These are phyloP conservation scores for Corapipo altera DNA, from an alignment of 2,113 vertebrate species.

Conservation along the genomic window DNA sequence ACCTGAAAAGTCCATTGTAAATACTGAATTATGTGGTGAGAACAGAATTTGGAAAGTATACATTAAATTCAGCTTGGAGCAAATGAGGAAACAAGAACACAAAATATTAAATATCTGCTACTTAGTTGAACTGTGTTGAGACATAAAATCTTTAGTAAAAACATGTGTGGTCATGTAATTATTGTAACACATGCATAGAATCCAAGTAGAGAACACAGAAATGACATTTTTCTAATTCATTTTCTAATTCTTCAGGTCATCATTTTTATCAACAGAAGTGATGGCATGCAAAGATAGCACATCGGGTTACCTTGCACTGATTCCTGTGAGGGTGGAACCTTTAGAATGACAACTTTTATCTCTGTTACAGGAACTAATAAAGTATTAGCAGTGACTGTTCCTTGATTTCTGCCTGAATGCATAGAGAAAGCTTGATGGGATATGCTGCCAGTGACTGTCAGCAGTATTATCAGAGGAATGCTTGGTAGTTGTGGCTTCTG, in stretches of 20 bases:
- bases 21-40: neutral
- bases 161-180: neutral
- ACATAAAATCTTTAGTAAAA: neutral
- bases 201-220: neutral
- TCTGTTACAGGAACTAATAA: neutral
- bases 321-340: neutral
- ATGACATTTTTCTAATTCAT: neutral
- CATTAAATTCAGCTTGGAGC: neutral
- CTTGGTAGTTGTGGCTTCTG: neutral
- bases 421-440: neutral
- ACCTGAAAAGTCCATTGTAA: neutral
- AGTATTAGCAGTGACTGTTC: neutral
- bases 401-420: neutral
- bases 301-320: neutral
- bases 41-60: neutral
- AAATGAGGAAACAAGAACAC: neutral
- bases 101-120: neutral
- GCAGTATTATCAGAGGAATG: neutral
- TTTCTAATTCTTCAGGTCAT: neutral
- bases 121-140: neutral
- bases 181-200: neutral
- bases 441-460: neutral
- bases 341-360: neutral
- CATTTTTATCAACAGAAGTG: neutral
- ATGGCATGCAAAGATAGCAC: neutral